phyloP scores from a whole-genome alignment of 2,113 vertebrate genomes.

The Spheniscus mendiculus region DNA sequence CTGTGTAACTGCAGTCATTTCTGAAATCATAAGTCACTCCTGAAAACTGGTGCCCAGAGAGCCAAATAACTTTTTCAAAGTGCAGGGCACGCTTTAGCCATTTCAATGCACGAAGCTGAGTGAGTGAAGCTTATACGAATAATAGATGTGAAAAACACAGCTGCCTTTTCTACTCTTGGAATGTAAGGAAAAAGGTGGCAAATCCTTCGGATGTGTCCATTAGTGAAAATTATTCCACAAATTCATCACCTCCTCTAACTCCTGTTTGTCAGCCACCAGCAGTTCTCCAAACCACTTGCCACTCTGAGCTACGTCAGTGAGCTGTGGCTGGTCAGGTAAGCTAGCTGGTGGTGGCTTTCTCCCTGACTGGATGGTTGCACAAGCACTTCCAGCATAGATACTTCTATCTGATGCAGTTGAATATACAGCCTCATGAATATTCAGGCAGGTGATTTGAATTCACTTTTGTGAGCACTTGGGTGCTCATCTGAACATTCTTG shows the following conservation, averaged over 20 bases:
- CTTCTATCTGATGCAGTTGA: not conserved
- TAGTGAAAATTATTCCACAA: not conserved
- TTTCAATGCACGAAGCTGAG: not conserved
- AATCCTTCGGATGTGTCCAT: not conserved
- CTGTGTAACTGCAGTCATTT: not conserved
- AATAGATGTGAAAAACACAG: not conserved
- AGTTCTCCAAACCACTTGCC: not conserved
- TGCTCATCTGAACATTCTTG: fast-evolving
- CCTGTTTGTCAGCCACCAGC: not conserved
- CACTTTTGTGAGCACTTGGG: not conserved
- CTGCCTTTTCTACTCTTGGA: not conserved
- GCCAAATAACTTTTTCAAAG: not conserved
- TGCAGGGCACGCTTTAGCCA: not conserved
- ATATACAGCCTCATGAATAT: not conserved
- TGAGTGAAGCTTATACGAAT: not conserved
- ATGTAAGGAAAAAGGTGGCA: not conserved
- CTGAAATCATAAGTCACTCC: not conserved
- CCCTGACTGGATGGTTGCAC: not conserved
- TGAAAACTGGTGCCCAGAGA: not conserved
- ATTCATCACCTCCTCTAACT: not conserved
- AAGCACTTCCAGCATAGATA: not conserved
- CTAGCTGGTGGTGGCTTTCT: not conserved
- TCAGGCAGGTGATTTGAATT: not conserved
- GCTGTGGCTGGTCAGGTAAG: not conserved
- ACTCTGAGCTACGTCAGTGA: not conserved